These are phyloP conservation scores for Megalurothrips usitatus DNA, from an alignment of 2,888 invertebrate species.

Conservation along the genomic window DNA sequence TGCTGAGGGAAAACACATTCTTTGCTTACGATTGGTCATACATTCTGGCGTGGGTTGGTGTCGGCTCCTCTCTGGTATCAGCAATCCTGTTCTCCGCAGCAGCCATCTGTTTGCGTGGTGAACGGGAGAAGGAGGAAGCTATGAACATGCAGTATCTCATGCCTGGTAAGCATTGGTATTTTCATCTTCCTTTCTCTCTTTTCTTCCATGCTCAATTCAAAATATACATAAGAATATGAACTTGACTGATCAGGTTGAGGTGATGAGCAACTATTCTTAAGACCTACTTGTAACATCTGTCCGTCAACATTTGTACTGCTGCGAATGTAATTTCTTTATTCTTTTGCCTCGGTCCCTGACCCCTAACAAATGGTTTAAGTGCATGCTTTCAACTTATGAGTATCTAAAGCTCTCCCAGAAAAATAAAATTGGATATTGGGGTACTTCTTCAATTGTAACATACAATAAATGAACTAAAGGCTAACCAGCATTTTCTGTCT, in stretches of 20 bases:
- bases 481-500: neutral
- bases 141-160: constrained; percentile 96
- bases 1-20: constrained; percentile 75
- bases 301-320: neutral
- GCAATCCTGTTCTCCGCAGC: constrained; percentile 91
- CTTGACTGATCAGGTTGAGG: too few relatives aligned
- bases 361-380: neutral
- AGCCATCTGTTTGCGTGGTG: constrained; percentile 89
- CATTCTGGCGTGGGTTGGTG: constrained; percentile 95
- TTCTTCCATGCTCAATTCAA: neutral
- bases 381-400: neutral
- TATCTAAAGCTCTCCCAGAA: neutral
- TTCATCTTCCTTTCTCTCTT: constrained; percentile 2
- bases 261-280: too few relatives aligned
- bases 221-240: neutral
- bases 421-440: neutral
- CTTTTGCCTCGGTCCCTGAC: neutral
- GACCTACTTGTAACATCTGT: neutral
- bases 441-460: neutral
- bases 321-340: neutral
- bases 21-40: constrained; percentile 94
- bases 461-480: neutral
- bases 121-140: constrained; percentile 90
- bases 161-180: constrained; percentile 66
- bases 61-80: constrained; percentile 83